phyloP scores from a whole-genome alignment of 2,888 invertebrate genomes.

The Blastobasis lacticolella region DNA sequence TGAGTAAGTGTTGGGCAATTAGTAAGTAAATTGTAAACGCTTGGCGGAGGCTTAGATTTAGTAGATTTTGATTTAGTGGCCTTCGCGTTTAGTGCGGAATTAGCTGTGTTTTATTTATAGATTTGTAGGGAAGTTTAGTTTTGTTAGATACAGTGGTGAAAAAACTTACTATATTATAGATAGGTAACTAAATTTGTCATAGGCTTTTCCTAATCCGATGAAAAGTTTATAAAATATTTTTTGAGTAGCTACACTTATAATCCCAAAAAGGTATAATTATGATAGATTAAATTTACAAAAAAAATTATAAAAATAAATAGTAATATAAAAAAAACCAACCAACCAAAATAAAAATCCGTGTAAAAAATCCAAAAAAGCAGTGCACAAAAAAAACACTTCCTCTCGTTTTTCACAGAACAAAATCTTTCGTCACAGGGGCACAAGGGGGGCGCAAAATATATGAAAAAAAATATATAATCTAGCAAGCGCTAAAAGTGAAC shows the following conservation, averaged over 20 bases:
- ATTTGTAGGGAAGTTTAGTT: too few relatives aligned
- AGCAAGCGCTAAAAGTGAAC: constrained; percentile 53
- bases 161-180: too few relatives aligned
- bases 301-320: constrained; percentile 20
- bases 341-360: constrained; percentile 61
- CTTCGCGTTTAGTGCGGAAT: too few relatives aligned
- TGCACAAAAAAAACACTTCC: constrained; percentile 67
- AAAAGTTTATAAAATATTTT: neutral
- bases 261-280: neutral
- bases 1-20: constrained; percentile 8
- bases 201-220: too few relatives aligned
- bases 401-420: constrained; percentile 36
- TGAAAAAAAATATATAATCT: constrained; percentile 30
- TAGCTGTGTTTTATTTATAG: too few relatives aligned
- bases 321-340: constrained; percentile 47
- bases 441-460: constrained; percentile 37
- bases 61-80: too few relatives aligned
- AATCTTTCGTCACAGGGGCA: constrained; percentile 55
- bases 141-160: too few relatives aligned
- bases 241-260: constrained; percentile 1
- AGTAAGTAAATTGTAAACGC: constrained; percentile 4
- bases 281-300: constrained; percentile 4
- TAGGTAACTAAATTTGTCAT: too few relatives aligned
- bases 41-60: too few relatives aligned
- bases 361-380: constrained; percentile 69